Base-by-base conservation (phyloP, 2,888 invertebrate genomes). In the Sarcophaga subvicina region DNA sequence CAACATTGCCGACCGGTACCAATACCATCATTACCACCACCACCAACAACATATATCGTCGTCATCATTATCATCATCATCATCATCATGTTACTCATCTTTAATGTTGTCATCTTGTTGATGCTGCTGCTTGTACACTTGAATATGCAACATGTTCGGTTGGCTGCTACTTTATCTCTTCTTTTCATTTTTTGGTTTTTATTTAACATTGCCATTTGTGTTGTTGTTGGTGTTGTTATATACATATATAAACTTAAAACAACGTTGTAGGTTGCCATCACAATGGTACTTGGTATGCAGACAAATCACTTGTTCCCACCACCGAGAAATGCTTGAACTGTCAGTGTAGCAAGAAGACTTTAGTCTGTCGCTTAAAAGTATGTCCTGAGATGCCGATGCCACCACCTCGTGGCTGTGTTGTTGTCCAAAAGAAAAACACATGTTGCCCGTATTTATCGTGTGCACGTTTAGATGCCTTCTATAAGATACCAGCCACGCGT, bases 381-480 rank as follows among this genome's bases (percentile, higher is more conserved):
- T 98, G 98, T 92, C 96, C 96, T 6, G 93, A 95, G 89, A 94
- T 96, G 91, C 96, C 97, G 14, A 95, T 96, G 91, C 96, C 96
- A 47, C 96, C 96, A 85, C 97, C 97, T 4, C 94, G 95, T 25
- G 96, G 96, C 77, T 97, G 97, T 92, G 95, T 96, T 84, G 94
- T 96, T 63, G 94, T 96, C 70, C 96, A 96, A 87, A 94, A 95
- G 89, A 95, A 95, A 88, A 95, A 95, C 84, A 94, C 95, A 72
- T 98, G 98, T 93, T 98, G 98, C 92, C 95, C 97, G 1, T 96
- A 96, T 91, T 94, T 98, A 88, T 95, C 96, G 79, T 98, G 98
- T 92, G 95, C 95, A 90, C 96, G 96, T 95, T 91, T 91, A 84
- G 91, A 92, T 84, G 91, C 91, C 69, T 91, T 90, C 88, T 91